Base-by-base conservation (phyloP, 2,797 vertebrate species). In the Thunnus albacares region DNA sequence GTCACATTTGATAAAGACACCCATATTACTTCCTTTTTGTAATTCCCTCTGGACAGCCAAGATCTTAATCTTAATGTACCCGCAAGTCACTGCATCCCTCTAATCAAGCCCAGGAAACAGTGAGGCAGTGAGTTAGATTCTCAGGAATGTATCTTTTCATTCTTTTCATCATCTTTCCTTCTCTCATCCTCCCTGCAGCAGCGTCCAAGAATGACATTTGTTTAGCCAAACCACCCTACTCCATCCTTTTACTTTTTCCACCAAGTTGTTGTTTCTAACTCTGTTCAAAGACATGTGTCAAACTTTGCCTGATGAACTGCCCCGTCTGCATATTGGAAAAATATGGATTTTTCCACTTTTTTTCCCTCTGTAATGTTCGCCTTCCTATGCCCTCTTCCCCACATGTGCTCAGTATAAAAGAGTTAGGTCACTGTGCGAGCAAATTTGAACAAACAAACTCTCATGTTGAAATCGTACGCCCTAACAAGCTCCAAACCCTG, bases 101-200 rank as follows among this genome's bases (percentile, higher is more conserved):
- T 94, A 94, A 95, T 95, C 94, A 94, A 86, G 93, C 69, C 72
- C 91, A 87, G 92, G 93, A 93, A 93, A 83, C 87, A 58, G 74
- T 6, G 51, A 84, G 49, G 75, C 85, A 53, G 84, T 87, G 85
- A 90, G 83, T 90, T 76, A 41, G 60, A 82, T 71, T 80, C 82
- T 69, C 47, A 83, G 84, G 90, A 91, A 93, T 93, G 91, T 64
- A 60, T 91, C 83, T 80, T 81, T 84, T 90, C 79, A 83, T 85
- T 88, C 81, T 92, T 92, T 91, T 90, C 92, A 89, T 90, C 90
- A 90, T 88, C 85, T 79, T 80, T 90, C 66, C 77, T 82, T 83
- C 86, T 88, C 89, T 83, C 89, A 85, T 89, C 83, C 82, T 81
- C 84, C 82, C 77, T 80, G 72, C 78, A 68, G 77, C 87, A 18